Percentiles rank a stretch among this genome's conserved stretches.
phyloP scores from a whole-genome alignment of 2,113 vertebrate species.

The Triplophysa siluroides region DNA sequence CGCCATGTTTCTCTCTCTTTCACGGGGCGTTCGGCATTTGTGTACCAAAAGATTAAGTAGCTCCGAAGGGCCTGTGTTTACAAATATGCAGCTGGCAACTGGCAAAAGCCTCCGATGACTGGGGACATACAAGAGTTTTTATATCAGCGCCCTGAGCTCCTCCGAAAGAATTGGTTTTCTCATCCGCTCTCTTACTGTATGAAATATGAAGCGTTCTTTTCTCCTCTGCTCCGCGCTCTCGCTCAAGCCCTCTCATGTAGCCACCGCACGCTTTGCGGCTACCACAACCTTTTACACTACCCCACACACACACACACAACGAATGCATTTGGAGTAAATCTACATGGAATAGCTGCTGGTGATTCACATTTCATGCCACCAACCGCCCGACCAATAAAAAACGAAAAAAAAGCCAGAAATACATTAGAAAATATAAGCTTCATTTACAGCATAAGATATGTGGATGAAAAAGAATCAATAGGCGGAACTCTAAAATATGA shows the following conservation, averaged over 20 bases:
- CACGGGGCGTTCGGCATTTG: slow-evolving; percentile 9
- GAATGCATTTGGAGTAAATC: too few species aligned
- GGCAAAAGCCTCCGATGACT: slow-evolving; percentile 44
- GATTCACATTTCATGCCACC: too few species aligned
- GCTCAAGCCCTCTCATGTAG: too few species aligned
- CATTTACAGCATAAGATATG: too few species aligned
- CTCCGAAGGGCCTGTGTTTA: slow-evolving; percentile 54
- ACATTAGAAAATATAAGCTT: too few species aligned
- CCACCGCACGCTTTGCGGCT: too few species aligned
- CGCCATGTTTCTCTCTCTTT: slow-evolving; percentile 10
- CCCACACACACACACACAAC: too few species aligned
- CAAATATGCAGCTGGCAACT: slow-evolving; percentile 48
- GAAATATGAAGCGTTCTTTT: slow-evolving; percentile 47
- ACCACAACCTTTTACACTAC: background rate
- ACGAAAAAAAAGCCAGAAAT: too few species aligned
- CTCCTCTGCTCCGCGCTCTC: background rate
- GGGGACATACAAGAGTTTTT: slow-evolving; percentile 53
- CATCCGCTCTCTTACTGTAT: slow-evolving; percentile 38
- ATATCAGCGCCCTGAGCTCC: slow-evolving; percentile 49
- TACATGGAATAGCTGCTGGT: too few species aligned
- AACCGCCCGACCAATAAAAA: too few species aligned
- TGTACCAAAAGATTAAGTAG: slow-evolving; percentile 52
- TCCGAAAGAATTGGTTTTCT: slow-evolving; percentile 51
- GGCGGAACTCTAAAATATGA: too few species aligned
- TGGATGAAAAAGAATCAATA: too few species aligned